Conservation (phyloP, 2,113 vertebrate genomes). For the Gallinago paraguaiae region DNA sequence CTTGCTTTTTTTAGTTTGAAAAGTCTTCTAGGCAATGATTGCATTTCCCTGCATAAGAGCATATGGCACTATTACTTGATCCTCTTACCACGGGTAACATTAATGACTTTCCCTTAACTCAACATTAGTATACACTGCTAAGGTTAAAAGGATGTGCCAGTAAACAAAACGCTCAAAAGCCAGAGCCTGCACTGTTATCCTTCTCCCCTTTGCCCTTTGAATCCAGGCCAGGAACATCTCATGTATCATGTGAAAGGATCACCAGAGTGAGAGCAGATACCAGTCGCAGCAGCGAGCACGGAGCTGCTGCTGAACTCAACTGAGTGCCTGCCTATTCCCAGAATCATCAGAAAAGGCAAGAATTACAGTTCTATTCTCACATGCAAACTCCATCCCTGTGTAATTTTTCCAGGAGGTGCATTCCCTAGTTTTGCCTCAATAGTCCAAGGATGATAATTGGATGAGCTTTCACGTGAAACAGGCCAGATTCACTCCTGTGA, state of each 20-base stretch:
- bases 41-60: not conserved
- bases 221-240: constrained; percentile 41
- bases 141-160: constrained; percentile 44
- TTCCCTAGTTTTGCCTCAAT: not conserved
- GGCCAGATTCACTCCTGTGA: not conserved
- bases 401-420: not conserved
- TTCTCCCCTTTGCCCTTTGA: constrained; percentile 45
- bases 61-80: constrained; percentile 42
- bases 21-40: not conserved
- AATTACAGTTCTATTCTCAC: not conserved
- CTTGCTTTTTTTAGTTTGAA: not conserved
- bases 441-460: not conserved
- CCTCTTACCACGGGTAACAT: constrained; percentile 29
- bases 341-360: not conserved
- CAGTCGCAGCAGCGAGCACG: not conserved
- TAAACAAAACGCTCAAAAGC: constrained; percentile 48
- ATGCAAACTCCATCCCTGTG: not conserved
- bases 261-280: not conserved
- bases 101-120: constrained; percentile 14
- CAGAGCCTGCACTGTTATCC: constrained; percentile 1
- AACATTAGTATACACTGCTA: not conserved
- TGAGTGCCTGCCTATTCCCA: not conserved
- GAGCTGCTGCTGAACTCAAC: not conserved
- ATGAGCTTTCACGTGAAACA: not conserved
- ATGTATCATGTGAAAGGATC: not conserved